Evolutionary conservation across 2,113 vertebrate species (phyloP), one percentile per base, ranked within the genome.

Genomic region (Ptychochromis oligacanthus): DNA sequence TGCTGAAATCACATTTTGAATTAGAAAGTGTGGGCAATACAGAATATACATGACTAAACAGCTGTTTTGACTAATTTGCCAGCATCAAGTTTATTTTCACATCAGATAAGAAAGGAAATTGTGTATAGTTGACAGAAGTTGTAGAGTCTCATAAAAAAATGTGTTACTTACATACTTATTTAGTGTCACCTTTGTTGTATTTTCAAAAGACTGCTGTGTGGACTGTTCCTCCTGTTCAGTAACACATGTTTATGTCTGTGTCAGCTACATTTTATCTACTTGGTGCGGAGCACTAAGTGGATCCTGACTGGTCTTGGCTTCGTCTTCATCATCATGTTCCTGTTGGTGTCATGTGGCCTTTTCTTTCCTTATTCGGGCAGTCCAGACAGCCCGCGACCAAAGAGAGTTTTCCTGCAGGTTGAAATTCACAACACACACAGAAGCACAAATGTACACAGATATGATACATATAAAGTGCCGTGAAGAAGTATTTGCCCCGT

Each of bases 391-490:
- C 98, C 98, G 1, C 97, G 96, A 57, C 98, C 98, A 57, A 99
- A 99, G 86, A 93, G 98, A 64, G 92, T 99, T 74, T 97, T 98
- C 91, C 90, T 99, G 28, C 98, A 99, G 98, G 98, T 98, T 92
- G 1, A 36, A 7, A 31, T 18, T 7, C 14, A 93, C 92, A 76
- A 24, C 54, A 56, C 38, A 24, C 40, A n/a, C n/a, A 77, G 3
- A 79, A 52, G 8, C 72, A 49, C 58, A 79, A 17, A 76, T 26
- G 18, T 28, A 67, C 57, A 77, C 24, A 76, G 4, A 75, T 57
- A 75, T 24, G 20, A 56, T 24, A 75, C 72, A 56, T 5, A 36
- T 56, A 65, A 20, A 65, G 1, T n/a, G n/a, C n/a, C n/a, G n/a
- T n/a, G n/a, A n/a, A n/a, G n/a, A n/a, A n/a, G n/a, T n/a, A n/a